phyloP scores from a whole-genome alignment of 2,113 vertebrate species.

The Benitochromis conjunctus region DNA sequence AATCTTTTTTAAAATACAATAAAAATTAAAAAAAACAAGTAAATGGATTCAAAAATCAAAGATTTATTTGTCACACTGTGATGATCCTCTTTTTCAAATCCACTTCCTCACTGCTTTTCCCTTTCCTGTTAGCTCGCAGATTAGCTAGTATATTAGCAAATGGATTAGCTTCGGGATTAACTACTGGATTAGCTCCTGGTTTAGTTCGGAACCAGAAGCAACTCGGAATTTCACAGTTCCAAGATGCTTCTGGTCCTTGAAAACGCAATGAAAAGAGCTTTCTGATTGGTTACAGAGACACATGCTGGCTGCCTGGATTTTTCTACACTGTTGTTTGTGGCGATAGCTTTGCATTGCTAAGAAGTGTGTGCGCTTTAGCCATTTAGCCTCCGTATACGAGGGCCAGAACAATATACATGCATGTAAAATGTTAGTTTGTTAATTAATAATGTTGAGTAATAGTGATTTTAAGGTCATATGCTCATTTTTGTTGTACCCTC shows the following conservation, averaged over 20 bases:
- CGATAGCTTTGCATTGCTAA: not conserved
- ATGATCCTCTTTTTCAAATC: not conserved
- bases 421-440: not conserved
- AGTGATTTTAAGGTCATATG: not conserved
- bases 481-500: not conserved
- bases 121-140: not conserved
- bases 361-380: not conserved
- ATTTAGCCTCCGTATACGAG: not conserved
- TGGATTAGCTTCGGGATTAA: not conserved
- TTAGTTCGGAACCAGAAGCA: not conserved
- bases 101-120: not conserved
- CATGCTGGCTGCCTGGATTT: not conserved
- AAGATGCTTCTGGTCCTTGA: not conserved
- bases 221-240: not conserved
- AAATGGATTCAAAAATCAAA: not conserved
- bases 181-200: not conserved
- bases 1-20: no score
- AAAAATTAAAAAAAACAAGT: not conserved
- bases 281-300: not conserved
- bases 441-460: not conserved
- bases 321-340: not conserved
- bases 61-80: not conserved
- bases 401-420: not conserved
- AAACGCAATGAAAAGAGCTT: not conserved
- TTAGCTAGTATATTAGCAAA: not conserved